Evolutionary conservation across 2,888 invertebrate genomes (phyloP).

Genomic region (Coenonympha arcania): DNA sequence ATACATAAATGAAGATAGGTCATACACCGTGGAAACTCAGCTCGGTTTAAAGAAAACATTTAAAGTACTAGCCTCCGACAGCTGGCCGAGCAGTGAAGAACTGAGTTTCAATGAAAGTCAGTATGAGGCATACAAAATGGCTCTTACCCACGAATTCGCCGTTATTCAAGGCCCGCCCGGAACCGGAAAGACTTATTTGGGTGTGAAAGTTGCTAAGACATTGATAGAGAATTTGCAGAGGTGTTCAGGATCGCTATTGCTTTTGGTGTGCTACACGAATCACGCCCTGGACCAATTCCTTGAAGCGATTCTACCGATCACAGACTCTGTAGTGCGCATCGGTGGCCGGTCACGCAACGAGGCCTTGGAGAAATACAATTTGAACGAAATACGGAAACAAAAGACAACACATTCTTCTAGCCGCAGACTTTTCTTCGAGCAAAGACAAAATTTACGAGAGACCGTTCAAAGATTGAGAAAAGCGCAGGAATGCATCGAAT

Average conservation of each 20-base stretch:
- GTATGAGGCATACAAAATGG: constrained; percentile 76
- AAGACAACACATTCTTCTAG: not conserved
- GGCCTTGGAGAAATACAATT: constrained; percentile 52
- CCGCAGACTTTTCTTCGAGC: constrained; percentile 32
- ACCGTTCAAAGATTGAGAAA: constrained; percentile 34
- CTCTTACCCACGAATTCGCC: constrained; percentile 79
- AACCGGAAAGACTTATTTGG: constrained; percentile 87
- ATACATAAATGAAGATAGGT: constrained; percentile 33
- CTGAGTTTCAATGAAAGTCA: constrained; percentile 79
- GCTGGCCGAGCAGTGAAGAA: constrained; percentile 63
- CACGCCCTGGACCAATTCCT: constrained; percentile 90
- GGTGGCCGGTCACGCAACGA: constrained; percentile 79
- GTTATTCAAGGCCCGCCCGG: constrained; percentile 91
- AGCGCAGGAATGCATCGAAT: constrained; percentile 37
- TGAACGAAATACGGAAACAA: constrained; percentile 48
- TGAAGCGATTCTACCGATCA: constrained; percentile 76
- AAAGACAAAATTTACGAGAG: constrained; percentile 35
- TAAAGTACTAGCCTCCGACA: constrained; percentile 36
- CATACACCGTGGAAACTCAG: constrained; percentile 16
- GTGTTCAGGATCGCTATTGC: constrained; percentile 62
- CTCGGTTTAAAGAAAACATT: constrained; percentile 27
- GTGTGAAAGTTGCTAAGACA: constrained; percentile 79
- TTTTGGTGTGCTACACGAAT: constrained; percentile 88
- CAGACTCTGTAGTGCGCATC: constrained; percentile 77
- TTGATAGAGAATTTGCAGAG: constrained; percentile 73